These are phyloP conservation scores for Sus scrofa DNA, from an alignment of 2,113 vertebrate species.

Conservation along the genomic window DNA sequence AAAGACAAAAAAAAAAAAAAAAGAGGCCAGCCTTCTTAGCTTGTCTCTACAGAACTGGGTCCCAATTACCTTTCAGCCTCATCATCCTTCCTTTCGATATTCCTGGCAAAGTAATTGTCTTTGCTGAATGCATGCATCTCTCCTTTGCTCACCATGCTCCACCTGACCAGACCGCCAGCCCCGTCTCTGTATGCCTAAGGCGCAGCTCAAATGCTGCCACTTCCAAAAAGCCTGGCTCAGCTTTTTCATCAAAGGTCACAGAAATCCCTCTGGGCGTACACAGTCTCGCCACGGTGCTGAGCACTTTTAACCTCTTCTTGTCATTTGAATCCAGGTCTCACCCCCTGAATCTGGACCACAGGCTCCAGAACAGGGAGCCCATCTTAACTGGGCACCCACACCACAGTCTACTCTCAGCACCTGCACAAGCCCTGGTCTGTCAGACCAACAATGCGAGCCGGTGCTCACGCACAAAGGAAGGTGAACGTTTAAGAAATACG, in stretches of 20 bases:
- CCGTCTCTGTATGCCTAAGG: background rate
- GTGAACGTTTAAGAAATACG: background rate
- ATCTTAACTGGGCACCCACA: background rate
- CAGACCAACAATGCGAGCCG: background rate
- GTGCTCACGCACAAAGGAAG: fast-evolving
- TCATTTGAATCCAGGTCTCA: background rate
- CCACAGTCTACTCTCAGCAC: background rate
- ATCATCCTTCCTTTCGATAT: background rate
- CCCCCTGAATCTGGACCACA: background rate
- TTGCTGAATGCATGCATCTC: too few species aligned
- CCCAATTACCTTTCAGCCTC: background rate
- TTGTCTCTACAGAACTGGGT: background rate
- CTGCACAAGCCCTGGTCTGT: background rate
- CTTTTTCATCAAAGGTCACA: background rate
- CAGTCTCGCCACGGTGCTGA: background rate
- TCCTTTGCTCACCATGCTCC: background rate
- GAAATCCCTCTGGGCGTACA: background rate
- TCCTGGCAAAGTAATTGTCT: background rate
- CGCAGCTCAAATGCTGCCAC: background rate
- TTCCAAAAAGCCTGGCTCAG: background rate
- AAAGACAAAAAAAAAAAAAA: too few species aligned
- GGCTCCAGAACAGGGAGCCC: background rate
- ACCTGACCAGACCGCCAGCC: background rate
- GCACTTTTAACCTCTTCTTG: background rate
- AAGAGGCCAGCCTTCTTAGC: background rate